A percentile compares a stretch with the other conserved stretches of the same genome.
These are phyloP conservation scores for Polylopha cassiicola DNA, from an alignment of 2,888 invertebrate species.

Conservation along the genomic window DNA sequence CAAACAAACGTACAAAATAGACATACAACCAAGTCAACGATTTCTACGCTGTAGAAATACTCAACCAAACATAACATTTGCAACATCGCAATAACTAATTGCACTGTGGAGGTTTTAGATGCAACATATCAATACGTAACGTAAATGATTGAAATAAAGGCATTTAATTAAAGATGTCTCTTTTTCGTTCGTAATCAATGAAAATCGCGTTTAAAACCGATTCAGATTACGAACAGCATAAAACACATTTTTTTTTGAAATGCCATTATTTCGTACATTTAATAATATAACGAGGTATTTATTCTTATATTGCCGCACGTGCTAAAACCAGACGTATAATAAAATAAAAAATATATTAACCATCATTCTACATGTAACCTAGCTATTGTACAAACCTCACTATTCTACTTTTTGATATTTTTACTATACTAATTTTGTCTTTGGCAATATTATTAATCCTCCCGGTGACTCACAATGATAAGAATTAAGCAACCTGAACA, in stretches of 20 bases:
- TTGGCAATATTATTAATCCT: conserved; percentile 44
- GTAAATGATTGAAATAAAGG: no score
- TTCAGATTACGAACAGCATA: no score
- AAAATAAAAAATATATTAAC: conserved; percentile 33
- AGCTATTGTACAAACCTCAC: conserved; percentile 54
- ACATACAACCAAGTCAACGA: conserved; percentile 53
- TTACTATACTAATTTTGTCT: conserved; percentile 43
- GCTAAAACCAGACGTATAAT: conserved; percentile 30
- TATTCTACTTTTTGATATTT: conserved; percentile 41
- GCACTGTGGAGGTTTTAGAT: conserved; percentile 15
- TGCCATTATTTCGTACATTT: no score
- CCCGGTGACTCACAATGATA: conserved; percentile 19
- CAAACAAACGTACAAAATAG: conserved; percentile 65
- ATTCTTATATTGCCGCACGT: conserved; percentile 25
- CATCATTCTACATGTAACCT: conserved; percentile 38
- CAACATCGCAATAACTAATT: conserved; percentile 13
- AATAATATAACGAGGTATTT: no score
- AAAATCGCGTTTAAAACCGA: no score
- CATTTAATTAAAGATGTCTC: no score
- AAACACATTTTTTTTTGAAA: no score
- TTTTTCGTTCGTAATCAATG: no score
- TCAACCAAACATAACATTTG: conserved; percentile 34
- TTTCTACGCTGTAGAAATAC: conserved; percentile 59
- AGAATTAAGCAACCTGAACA: conserved; percentile 22
- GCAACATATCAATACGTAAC: no score